Base-by-base conservation (phyloP, 2,888 invertebrate genomes). In the Bedellia somnulentella region DNA sequence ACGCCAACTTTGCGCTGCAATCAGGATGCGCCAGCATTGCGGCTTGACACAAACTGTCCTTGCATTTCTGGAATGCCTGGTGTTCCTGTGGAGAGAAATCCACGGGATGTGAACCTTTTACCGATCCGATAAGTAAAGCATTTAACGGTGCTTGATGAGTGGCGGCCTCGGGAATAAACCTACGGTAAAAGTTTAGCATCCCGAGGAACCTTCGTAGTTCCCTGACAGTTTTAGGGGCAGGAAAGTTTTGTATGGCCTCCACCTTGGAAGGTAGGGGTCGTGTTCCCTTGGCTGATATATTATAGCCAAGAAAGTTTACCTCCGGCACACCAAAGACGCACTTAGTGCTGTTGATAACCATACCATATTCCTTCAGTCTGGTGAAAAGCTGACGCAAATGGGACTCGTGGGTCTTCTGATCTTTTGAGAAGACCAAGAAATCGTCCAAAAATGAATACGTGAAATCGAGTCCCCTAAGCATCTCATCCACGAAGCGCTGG, bases 401-500 rank as follows among this genome's bases (percentile, higher is more conserved):
- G 0, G 30, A 13, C 21, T 35, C 22, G 22, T 44, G 46, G 17
- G 31, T 14, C 0, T 3, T n/a, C 6, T 31, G 31, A 8, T 26
- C 10, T 1, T 40, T 38, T 9, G 44, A 43, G 15, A 27, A 39
- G 1, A 42, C 23, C 8, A 55, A 34, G 29, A 55, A 39, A 30
- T 55, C 54, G 24, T 58, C 54, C 0, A 60, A 27, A 24, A 58
- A 60, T 0, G 35, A 27, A 30, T 41, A 53, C 3, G 6, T 15
- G 13, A 37, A 42, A 5, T 39, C 40, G 1, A 42, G 29, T 2
- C 35, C 40, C 3, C 36, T 15, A 1, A 16, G 16, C 14, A 38
- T 18, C n/a, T 45, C 39, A 27, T 57, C 46, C 6, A 62, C 46
- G 24, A 56, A 55, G n/a, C n/a, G n/a, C n/a, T n/a, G n/a, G n/a